Conservation (phyloP, 2,113 vertebrate species). For the Hucho hucho region DNA sequence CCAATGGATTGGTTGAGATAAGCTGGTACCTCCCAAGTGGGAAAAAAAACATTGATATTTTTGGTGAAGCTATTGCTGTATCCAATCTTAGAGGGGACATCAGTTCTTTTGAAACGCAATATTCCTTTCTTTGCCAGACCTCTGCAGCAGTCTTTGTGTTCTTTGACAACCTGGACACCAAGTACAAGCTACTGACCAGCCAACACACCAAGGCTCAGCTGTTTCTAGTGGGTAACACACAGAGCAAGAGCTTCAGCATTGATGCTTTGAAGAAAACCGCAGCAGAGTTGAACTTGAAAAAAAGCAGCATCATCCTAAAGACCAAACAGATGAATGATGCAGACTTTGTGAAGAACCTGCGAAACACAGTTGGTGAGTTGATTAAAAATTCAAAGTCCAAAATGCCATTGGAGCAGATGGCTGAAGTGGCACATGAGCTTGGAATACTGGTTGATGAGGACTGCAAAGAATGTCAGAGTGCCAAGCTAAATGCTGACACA, state of each 20-base stretch:
- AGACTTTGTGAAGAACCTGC: slow-evolving; percentile 49
- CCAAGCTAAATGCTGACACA: slow-evolving; percentile 46
- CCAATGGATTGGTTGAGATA: slow-evolving; percentile 75
- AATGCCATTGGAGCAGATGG: slow-evolving; percentile 47
- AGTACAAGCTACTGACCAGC: slow-evolving; percentile 55
- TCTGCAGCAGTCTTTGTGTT: slow-evolving; percentile 78
- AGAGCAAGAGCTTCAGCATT: slow-evolving; percentile 10
- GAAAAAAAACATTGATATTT: slow-evolving; percentile 57
- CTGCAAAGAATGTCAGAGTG: slow-evolving; percentile 37
- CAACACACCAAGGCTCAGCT: slow-evolving; percentile 43
- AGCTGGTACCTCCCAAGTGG: slow-evolving; percentile 75
- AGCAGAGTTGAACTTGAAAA: slow-evolving; percentile 36
- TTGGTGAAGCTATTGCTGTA: slow-evolving; percentile 69
- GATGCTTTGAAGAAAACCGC: slow-evolving; percentile 18
- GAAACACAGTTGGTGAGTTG: slow-evolving; percentile 15
- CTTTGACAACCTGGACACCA: slow-evolving; percentile 57
- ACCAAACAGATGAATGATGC: slow-evolving; percentile 50
- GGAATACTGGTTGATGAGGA: slow-evolving; percentile 66
- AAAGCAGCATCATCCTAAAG: slow-evolving; percentile 45
- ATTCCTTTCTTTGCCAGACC: slow-evolving; percentile 69
- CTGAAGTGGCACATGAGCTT: slow-evolving; percentile 41
- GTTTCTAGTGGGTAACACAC: slow-evolving; percentile 52
- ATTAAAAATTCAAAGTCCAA: slow-evolving; percentile 11
- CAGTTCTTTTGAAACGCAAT: slow-evolving; percentile 62
- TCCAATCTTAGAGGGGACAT: slow-evolving; percentile 73